A percentile compares a stretch with the other conserved stretches of the same genome.
Evolutionary conservation across 2,797 vertebrate species (phyloP).

Genomic region (Diplodus puntazzo): DNA sequence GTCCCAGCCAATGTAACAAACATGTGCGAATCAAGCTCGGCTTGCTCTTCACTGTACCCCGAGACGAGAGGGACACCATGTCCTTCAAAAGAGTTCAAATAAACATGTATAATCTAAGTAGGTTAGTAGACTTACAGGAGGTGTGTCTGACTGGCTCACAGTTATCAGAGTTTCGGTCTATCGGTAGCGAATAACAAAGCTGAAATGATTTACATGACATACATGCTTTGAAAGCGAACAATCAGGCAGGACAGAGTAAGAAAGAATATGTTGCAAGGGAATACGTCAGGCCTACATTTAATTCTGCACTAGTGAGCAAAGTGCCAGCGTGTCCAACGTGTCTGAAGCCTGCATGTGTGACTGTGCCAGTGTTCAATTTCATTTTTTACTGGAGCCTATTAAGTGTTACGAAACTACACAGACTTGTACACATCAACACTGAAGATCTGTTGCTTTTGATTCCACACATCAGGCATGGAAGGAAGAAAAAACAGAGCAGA

Average conservation of each 20-base stretch:
- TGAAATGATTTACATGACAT: neutral
- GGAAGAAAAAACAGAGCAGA: neutral
- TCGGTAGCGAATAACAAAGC: conserved; percentile 2
- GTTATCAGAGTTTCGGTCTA: conserved; percentile 6
- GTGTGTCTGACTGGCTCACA: conserved; percentile 5
- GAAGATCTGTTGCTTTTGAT: neutral
- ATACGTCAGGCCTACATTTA: neutral
- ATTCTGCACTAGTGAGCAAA: neutral
- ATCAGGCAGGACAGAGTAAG: neutral
- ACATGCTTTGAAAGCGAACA: neutral
- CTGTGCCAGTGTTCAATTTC: neutral
- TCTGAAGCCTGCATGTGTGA: neutral
- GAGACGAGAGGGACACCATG: neutral
- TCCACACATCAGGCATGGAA: neutral
- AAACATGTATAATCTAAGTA: conserved; percentile 53
- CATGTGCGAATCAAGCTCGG: neutral
- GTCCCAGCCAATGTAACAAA: neutral
- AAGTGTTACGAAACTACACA: conserved; percentile 22
- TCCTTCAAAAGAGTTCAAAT: conserved; percentile 30
- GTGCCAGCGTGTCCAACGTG: neutral
- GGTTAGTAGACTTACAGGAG: conserved; percentile 43
- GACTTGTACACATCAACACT: neutral
- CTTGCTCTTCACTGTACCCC: neutral
- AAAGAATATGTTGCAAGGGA: conserved; percentile 1
- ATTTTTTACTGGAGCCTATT: conserved; percentile 22